Evolutionary conservation across 37 sponge, comb jelly and placozoan genomes (phyloP).

Genomic region (Spongilla lacustris): DNA sequence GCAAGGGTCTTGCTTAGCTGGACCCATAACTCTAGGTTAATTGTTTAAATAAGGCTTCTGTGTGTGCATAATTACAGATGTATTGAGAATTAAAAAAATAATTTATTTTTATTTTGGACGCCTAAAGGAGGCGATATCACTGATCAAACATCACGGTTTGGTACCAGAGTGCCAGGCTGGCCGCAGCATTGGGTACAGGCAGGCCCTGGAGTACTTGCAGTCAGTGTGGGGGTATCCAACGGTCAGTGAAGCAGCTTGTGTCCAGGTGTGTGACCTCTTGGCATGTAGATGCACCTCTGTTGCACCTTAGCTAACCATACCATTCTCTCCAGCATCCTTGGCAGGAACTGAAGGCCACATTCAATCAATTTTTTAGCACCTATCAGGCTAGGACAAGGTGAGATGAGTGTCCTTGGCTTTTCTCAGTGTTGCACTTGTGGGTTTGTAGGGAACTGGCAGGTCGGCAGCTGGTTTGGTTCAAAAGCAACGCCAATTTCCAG

Average conservation of each 20-base stretch:
- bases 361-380: conserved; percentile 47
- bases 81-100: too few relatives aligned
- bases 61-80: too few relatives aligned
- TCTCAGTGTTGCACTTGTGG: too few relatives aligned
- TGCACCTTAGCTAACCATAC: too few relatives aligned
- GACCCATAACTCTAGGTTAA: too few relatives aligned
- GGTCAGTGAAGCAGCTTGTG: too few relatives aligned
- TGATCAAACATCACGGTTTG: conserved; percentile 41
- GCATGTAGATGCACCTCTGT: too few relatives aligned
- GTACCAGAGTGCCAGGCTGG: conserved; percentile 58
- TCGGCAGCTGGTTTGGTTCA: conserved; percentile 62
- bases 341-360: conserved; percentile 21
- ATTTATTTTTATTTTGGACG: too few relatives aligned
- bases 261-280: too few relatives aligned
- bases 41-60: too few relatives aligned
- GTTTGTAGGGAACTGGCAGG: conserved; percentile 55
- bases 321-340: conserved; percentile 10
- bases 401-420: neutral
- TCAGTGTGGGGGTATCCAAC: conserved; percentile 63
- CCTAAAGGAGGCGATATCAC: conserved; percentile 62
- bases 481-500: conserved; percentile 44
- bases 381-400: conserved; percentile 78
- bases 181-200: conserved; percentile 76
- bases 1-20: too few relatives aligned
- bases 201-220: conserved; percentile 68